Evolutionary conservation across 2,888 invertebrate species (phyloP).

Genomic region (Holacanthella duospinosa): DNA sequence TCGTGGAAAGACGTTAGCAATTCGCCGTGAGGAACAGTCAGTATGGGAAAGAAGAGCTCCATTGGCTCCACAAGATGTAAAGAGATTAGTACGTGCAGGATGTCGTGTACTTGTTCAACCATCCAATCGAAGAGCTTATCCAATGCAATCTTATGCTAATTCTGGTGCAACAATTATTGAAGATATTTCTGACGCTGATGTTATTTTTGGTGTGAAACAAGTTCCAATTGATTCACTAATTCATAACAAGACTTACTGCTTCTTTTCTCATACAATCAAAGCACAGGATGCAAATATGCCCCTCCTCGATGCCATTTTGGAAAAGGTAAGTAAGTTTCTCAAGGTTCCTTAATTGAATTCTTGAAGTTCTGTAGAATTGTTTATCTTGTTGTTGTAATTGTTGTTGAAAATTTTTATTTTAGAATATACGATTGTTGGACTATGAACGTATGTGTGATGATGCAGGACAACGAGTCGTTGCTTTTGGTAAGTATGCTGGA

Average conservation of each 20-base stretch:
- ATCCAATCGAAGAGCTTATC: conserved; percentile 92
- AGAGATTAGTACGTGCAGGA: conserved; percentile 71
- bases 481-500: conserved; percentile 97
- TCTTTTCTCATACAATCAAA: conserved; percentile 99
- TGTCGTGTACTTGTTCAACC: conserved; percentile 96
- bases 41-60: conserved; percentile 95
- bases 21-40: conserved; percentile 82
- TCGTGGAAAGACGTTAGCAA: conserved; percentile 62
- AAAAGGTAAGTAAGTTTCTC: conserved; percentile 52
- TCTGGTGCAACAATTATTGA: conserved; percentile 90
- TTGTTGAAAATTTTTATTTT: too few species aligned
- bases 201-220: conserved; percentile 96
- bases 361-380: conserved; percentile 1
- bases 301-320: conserved; percentile 84
- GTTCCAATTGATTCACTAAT: conserved; percentile 83
- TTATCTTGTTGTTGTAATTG: not conserved
- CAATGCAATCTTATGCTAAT: conserved; percentile 87
- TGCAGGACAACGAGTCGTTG: conserved; percentile 77
- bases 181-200: conserved; percentile 88
- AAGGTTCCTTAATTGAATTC: not conserved
- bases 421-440: conserved; percentile 90
- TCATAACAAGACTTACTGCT: conserved; percentile 93
- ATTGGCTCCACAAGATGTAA: conserved; percentile 82
- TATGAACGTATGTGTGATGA: conserved; percentile 92
- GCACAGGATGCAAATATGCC: conserved; percentile 98